Percentiles rank a stretch among this genome's conserved stretches.
Evolutionary conservation across 2,888 invertebrate genomes (phyloP).

Genomic region (Drosophila algonquin): DNA sequence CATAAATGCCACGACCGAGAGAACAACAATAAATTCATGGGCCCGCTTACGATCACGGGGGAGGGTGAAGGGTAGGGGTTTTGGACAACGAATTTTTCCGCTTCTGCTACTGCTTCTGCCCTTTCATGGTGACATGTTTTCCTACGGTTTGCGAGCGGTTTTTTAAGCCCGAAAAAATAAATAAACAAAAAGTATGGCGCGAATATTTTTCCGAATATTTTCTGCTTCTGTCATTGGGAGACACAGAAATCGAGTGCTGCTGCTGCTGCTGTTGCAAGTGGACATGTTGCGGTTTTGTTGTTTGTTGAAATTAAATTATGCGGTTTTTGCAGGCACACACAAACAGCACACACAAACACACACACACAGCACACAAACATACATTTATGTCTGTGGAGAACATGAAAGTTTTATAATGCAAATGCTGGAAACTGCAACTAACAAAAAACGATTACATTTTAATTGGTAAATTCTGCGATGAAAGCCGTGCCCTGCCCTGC

Average conservation of each 20-base stretch:
- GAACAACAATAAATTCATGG: constrained; percentile 61
- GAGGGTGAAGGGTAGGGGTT: too few relatives aligned
- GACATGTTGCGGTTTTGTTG: constrained; percentile 69
- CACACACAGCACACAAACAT: background rate
- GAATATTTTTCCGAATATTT: constrained; percentile 16
- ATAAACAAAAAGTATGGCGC: constrained; percentile 5
- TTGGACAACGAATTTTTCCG: too few relatives aligned
- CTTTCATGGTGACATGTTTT: constrained; percentile 67
- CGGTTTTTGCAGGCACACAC: constrained; percentile 52
- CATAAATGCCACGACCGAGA: constrained; percentile 56
- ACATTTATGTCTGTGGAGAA: constrained; percentile 2
- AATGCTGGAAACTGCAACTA: constrained; percentile 48
- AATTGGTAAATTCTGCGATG: constrained; percentile 26
- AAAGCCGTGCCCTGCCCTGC: background rate
- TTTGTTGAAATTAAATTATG: constrained; percentile 73
- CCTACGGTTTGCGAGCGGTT: constrained; percentile 56
- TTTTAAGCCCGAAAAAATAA: constrained; percentile 31
- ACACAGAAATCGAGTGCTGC: constrained; percentile 17
- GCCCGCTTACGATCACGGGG: background rate
- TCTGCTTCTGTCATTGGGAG: constrained; percentile 24
- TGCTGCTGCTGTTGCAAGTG: constrained; percentile 41
- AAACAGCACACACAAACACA: constrained; percentile 3
- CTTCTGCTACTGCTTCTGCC: constrained; percentile 11
- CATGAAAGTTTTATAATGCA: constrained; percentile 7
- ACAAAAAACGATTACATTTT: constrained; percentile 39